Evolutionary conservation across 2,113 vertebrate genomes (phyloP).

Genomic region (Loxodonta africana): DNA sequence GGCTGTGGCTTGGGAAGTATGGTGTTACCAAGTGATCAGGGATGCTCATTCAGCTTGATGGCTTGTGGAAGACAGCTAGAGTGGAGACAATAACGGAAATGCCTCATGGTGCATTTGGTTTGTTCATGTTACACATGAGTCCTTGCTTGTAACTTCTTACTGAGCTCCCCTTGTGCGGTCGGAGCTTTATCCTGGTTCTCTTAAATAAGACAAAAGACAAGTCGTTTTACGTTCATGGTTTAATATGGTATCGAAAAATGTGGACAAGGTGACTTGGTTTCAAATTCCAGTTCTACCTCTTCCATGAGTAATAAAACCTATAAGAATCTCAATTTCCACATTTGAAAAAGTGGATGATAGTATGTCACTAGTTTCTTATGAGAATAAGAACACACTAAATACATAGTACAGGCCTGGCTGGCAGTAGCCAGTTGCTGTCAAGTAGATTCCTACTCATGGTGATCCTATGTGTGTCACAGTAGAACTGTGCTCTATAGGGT

Average conservation of each 20-base stretch:
- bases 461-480: too few species aligned
- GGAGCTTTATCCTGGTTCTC: background rate
- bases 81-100: background rate
- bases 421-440: background rate
- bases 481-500: too few species aligned
- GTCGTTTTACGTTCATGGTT: background rate
- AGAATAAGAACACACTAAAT: background rate
- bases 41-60: background rate
- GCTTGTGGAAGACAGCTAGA: background rate
- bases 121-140: background rate
- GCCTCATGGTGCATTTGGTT: background rate
- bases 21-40: background rate
- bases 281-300: background rate
- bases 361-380: background rate
- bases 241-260: background rate
- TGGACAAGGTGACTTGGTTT: background rate
- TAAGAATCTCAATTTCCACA: background rate
- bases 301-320: background rate
- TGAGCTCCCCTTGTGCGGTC: background rate
- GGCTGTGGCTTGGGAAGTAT: background rate
- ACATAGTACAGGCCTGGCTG: background rate
- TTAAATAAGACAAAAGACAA: background rate
- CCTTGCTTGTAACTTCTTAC: background rate
- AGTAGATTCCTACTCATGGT: too few species aligned
- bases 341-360: background rate